Evolutionary conservation across 2,113 vertebrate genomes (phyloP).

Genomic region (Bucco capensis): DNA sequence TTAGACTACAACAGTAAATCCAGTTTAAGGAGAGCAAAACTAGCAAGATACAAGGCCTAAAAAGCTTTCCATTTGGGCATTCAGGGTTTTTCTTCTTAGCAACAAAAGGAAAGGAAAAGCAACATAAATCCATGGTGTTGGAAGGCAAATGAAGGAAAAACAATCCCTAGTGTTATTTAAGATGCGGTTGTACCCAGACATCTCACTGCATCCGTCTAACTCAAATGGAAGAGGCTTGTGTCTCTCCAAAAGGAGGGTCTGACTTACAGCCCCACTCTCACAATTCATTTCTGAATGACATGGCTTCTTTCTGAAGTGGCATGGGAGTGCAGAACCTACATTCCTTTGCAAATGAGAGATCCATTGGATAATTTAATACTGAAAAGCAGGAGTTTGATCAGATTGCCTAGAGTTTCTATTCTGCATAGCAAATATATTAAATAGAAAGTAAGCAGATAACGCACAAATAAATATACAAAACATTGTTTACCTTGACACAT

Average conservation of each 20-base stretch:
- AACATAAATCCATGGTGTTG: not conserved
- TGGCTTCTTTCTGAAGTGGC: not conserved
- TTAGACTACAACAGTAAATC: not conserved
- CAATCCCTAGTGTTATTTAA: not conserved
- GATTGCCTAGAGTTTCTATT: not conserved
- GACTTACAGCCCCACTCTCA: no score
- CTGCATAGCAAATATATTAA: not conserved
- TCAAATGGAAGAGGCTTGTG: not conserved
- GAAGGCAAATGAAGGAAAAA: not conserved
- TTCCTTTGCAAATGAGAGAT: not conserved
- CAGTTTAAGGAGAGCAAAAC: not conserved
- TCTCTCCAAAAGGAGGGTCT: not conserved
- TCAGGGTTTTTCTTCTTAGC: not conserved
- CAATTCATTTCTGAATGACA: rapidly evolving
- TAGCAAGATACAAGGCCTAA: not conserved
- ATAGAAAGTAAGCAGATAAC: not conserved
- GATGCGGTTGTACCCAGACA: not conserved
- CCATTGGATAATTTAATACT: not conserved
- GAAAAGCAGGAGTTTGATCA: not conserved
- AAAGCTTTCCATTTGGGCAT: not conserved
- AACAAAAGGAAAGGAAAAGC: not conserved
- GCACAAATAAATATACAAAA: not conserved
- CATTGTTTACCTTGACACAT: not conserved
- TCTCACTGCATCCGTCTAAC: not conserved
- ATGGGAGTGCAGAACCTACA: not conserved